Evolutionary conservation across 2,888 invertebrate genomes (phyloP).

Genomic region (Scaptomyza cyrtandrae): DNA sequence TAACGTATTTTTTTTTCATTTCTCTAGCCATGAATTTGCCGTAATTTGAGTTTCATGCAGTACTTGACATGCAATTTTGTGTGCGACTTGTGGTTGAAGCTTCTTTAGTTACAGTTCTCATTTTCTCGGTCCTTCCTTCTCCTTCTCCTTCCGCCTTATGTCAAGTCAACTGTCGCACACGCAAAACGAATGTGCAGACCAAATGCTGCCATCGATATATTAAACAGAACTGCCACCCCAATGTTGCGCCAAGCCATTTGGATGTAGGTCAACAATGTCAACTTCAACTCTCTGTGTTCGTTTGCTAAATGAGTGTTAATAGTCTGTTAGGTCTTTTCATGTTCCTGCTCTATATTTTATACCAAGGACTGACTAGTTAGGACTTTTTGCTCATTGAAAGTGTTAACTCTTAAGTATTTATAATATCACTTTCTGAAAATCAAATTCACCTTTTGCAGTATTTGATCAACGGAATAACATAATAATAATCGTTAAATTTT

Average conservation of each 20-base stretch:
- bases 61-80: constrained; percentile 73
- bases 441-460: too few relatives aligned
- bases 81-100: constrained; percentile 40
- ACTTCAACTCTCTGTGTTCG: constrained; percentile 34
- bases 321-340: constrained; percentile 16
- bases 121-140: constrained; percentile 10
- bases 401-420: too few relatives aligned
- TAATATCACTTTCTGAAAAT: too few relatives aligned
- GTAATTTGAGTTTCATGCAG: constrained; percentile 72
- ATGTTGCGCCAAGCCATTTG: neutral
- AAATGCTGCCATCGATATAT: constrained; percentile 55
- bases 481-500: too few relatives aligned
- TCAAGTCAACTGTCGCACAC: constrained; percentile 43
- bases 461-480: too few relatives aligned
- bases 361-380: neutral
- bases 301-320: constrained; percentile 42
- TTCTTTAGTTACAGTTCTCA: constrained; percentile 64
- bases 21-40: constrained; percentile 46
- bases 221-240: constrained; percentile 19
- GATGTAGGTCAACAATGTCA: constrained; percentile 60
- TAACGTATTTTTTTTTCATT: constrained; percentile 1
- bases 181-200: constrained; percentile 25
- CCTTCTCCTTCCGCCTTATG: neutral
- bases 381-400: neutral
- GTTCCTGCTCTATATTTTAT: neutral